Percentiles rank a stretch among this genome's conserved stretches.
Conservation (phyloP, 2,113 vertebrate genomes). For the Phalacrocorax carbo region DNA sequence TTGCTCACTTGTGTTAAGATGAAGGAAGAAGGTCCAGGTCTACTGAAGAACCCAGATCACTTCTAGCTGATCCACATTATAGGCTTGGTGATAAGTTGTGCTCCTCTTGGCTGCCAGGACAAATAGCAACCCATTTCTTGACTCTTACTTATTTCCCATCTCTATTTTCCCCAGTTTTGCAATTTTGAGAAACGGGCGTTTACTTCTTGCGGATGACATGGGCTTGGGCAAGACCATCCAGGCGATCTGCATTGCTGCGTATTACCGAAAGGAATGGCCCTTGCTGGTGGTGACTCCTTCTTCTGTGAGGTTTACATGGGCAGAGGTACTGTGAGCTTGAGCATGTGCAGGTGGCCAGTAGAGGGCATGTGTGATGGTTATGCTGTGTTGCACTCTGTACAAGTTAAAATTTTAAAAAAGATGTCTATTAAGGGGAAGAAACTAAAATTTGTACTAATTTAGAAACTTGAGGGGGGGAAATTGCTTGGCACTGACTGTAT, state of each 20-base stretch:
- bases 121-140: background rate
- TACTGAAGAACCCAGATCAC: background rate
- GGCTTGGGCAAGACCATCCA: slow-evolving; percentile 97
- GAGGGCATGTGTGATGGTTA: background rate
- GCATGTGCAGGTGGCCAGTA: accelerated
- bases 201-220: slow-evolving; percentile 97
- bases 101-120: background rate
- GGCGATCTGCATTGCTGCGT: slow-evolving; percentile 95
- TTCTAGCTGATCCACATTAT: background rate
- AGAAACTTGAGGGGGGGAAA: background rate
- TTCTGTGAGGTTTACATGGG: slow-evolving; percentile 95
- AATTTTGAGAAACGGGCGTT: slow-evolving; percentile 85
- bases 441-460: background rate
- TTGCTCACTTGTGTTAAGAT: background rate
- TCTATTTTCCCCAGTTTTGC: slow-evolving; percentile 80
- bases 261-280: slow-evolving; percentile 92
- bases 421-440: background rate
- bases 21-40: background rate
- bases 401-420: background rate
- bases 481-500: background rate
- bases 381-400: background rate
- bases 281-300: slow-evolving; percentile 91
- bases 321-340: slow-evolving; percentile 80
- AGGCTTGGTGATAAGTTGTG: background rate
- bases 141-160: background rate